Evolutionary conservation across 2,888 invertebrate species (phyloP), one percentile per base, ranked within the genome.

Genomic region (Zaprionus bogoriensis): DNA sequence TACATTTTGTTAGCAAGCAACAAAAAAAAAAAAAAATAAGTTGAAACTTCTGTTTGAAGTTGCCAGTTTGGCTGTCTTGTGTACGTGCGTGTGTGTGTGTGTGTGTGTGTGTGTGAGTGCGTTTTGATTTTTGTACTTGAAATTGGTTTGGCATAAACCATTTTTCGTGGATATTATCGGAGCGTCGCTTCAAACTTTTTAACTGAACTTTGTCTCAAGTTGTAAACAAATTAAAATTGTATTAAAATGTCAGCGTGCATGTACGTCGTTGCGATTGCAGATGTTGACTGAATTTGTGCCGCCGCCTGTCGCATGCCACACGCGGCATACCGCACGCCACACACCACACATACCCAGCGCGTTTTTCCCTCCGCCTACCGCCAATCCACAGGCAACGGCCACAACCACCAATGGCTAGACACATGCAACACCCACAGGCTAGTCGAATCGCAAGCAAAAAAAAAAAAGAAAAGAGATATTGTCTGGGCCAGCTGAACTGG

Each of bases 211-310:
- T 77, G 55, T 55, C 50, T 66, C 69, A 76, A 76, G 74, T 80
- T 77, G 64, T 77, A 77, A 81, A 86, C 80, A 86, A 81, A 81
- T 81, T 86, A 78, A 82, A 80, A 74, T 80, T 82, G 74, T 74
- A 85, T 79, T 68, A 77, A 67, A 81, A 70, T 70, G 70, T 55
- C 70, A 66, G 62, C n/a, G n/a, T 60, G 46, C 64, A 55, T 69
- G n/a, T n/a, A n/a, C n/a, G n/a, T n/a, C n/a, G n/a, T n/a, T n/a
- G 41, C 47, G 51, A 46, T 17, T 59, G 38, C 53, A 51, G 14
- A 25, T 46, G 23, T 46, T 42, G 36, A 25, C 17, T 7, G 27
- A 54, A 48, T 48, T 59, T 59, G 25, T 67, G 48, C 44, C 45
- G 53, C 44, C 68, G 27, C 50, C 44, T 50, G 53, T 44, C 68